Percentiles rank a stretch among this genome's conserved stretches.
These are phyloP conservation scores for Sebastes hopkinsi DNA, from an alignment of 2,797 vertebrate species.

Conservation along the genomic window DNA sequence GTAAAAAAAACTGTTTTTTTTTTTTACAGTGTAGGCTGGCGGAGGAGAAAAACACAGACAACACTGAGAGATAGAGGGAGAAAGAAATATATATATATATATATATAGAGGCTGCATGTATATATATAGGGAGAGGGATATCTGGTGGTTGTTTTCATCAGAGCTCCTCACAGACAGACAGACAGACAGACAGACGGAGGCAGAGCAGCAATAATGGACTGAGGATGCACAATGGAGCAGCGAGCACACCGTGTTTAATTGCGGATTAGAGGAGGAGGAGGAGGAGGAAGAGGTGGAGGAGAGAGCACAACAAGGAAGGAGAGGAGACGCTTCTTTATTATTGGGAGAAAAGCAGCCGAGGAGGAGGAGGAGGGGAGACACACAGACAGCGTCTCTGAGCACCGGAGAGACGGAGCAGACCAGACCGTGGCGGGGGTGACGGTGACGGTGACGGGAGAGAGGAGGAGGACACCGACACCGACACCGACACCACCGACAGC, in stretches of 20 bases:
- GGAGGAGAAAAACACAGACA: constrained; percentile 73
- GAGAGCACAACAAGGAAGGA: constrained; percentile 73
- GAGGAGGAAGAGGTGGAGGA: constrained; percentile 42
- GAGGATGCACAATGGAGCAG: constrained; percentile 79
- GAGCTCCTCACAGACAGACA: background rate
- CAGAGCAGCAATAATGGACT: constrained; percentile 19
- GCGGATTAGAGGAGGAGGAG: constrained; percentile 75
- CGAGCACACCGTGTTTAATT: constrained; percentile 78
- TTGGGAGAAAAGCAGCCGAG: constrained; percentile 42
- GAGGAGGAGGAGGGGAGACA: constrained; percentile 25
- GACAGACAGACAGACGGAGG: constrained; percentile 1
- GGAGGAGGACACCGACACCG: constrained; percentile 62
- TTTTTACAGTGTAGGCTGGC: constrained; percentile 50
- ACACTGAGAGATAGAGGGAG: constrained; percentile 35
- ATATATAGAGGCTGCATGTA: background rate
- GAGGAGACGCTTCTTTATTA: constrained; percentile 78
- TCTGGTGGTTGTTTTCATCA: constrained; percentile 55
- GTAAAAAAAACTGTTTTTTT: too few species aligned
- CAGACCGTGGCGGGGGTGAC: constrained; percentile 70
- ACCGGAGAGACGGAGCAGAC: constrained; percentile 48
- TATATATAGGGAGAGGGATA: constrained; percentile 3
- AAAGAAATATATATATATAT: background rate
- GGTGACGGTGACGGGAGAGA: constrained; percentile 64
- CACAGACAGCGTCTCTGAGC: constrained; percentile 51
- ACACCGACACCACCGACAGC: constrained; percentile 69